Evolutionary conservation across 2,797 vertebrate species (phyloP).

Genomic region (Muscicapa comitata): DNA sequence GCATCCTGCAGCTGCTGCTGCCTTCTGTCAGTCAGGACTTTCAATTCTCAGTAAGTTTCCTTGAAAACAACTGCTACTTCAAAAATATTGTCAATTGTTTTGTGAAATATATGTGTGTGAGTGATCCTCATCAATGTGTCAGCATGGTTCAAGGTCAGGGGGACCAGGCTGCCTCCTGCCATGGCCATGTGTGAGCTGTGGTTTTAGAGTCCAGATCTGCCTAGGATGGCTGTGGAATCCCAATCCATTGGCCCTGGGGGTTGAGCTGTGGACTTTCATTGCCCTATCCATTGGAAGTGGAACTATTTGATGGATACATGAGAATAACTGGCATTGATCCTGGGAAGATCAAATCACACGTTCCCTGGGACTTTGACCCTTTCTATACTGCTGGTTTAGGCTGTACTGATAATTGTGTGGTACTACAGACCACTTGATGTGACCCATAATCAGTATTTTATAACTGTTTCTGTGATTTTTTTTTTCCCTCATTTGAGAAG

Average conservation of each 20-base stretch:
- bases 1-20: not conserved
- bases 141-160: not conserved
- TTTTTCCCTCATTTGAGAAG: not conserved
- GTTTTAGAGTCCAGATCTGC: not conserved
- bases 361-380: not conserved
- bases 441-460: not conserved
- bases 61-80: not conserved
- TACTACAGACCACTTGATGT: not conserved
- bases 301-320: not conserved
- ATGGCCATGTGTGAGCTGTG: not conserved
- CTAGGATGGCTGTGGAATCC: not conserved
- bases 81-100: not conserved
- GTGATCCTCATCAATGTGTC: not conserved
- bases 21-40: not conserved
- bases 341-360: not conserved
- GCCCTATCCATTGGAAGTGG: not conserved
- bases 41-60: not conserved
- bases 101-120: not conserved
- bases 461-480: not conserved
- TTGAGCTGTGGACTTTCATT: fast-evolving
- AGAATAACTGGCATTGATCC: not conserved
- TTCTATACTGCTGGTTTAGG: not conserved
- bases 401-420: not conserved
- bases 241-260: fast-evolving
- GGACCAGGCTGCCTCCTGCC: not conserved